Evolutionary conservation across 1,140 invertebrate species (phyloP), one percentile per base, ranked within the genome.

Genomic region (Olivierus martensii): DNA sequence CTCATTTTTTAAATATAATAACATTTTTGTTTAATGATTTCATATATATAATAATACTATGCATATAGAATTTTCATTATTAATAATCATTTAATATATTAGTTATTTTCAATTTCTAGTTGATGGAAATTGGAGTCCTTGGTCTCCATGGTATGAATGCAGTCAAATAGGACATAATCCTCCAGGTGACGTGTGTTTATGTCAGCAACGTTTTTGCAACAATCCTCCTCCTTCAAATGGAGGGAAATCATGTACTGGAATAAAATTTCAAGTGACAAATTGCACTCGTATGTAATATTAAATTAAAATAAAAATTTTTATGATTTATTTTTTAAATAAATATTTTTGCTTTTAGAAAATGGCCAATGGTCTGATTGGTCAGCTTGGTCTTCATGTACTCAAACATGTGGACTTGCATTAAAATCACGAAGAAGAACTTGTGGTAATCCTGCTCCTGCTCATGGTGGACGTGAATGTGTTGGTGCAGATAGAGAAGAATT

Each of bases 141-240:
- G 84, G 84, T 79, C 78, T 0, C 60, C 68, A 2, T 87, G 83
- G 83, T 66, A 70, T 56, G 62, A 69, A 3, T 85, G 83, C 7
- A 64, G 71, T 52, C 61, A 73, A 44, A 39, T 62, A 55, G 60
- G 63, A 28, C 45, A 48, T 9, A 53, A 58, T 9, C 55, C 60
- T 35, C 14, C 65, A 63, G 55, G 63, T 11, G 82, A 85, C 61
- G 73, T 75, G 51, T 94, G 90, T 63, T 67, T 78, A 56, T 94
- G 90, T 64, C 77, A 83, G 28, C 78, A 76, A 2, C 71, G 88
- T 0, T 72, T 75, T 4, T 94, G 89, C 64, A 80, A 86, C 62
- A 87, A 88, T 65, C 89, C 89, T 0, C 69, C 72, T n/a, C 84
- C 89, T 0, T 72, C 76, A 41, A 77, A 85, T 64, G 87, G 84